A percentile compares a stretch with the other conserved stretches of the same genome.
Evolutionary conservation across 2,113 vertebrate species (phyloP).

Genomic region (Strix aluco): DNA sequence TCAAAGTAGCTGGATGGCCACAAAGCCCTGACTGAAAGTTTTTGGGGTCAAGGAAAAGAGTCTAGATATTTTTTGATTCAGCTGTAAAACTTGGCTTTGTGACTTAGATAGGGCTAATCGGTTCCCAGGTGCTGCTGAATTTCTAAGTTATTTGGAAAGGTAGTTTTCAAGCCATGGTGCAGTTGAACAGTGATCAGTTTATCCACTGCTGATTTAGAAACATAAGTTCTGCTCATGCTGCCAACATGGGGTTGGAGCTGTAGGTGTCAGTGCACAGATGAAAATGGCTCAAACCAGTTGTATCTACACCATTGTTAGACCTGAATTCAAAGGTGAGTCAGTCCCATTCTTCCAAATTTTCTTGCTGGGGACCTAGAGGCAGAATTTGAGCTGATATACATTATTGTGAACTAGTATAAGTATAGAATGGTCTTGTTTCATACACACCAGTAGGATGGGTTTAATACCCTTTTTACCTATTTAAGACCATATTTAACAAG

Average conservation of each 20-base stretch:
- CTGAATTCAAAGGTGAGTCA: background rate
- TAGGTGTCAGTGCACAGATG: background rate
- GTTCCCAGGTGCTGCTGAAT: background rate
- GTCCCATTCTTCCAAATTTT: background rate
- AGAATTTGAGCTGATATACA: background rate
- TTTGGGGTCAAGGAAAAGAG: background rate
- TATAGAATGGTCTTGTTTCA: background rate
- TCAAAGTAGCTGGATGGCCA: background rate
- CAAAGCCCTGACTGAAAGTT: background rate
- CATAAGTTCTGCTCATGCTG: rapidly evolving
- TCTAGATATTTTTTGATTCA: background rate
- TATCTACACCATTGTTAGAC: background rate
- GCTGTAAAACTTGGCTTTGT: background rate
- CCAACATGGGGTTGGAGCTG: background rate
- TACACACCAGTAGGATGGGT: background rate
- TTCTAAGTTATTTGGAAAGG: background rate
- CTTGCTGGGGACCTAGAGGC: background rate
- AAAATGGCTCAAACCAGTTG: background rate
- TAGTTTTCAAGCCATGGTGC: background rate
- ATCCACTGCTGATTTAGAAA: background rate
- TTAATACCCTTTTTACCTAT: background rate
- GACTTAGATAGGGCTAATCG: background rate
- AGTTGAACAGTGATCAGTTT: background rate
- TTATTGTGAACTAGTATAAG: background rate
- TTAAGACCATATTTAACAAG: background rate